Percentiles rank a stretch among this genome's conserved stretches.
These are phyloP conservation scores for Tetropium fuscum DNA, from an alignment of 2,888 invertebrate species.

Conservation along the genomic window DNA sequence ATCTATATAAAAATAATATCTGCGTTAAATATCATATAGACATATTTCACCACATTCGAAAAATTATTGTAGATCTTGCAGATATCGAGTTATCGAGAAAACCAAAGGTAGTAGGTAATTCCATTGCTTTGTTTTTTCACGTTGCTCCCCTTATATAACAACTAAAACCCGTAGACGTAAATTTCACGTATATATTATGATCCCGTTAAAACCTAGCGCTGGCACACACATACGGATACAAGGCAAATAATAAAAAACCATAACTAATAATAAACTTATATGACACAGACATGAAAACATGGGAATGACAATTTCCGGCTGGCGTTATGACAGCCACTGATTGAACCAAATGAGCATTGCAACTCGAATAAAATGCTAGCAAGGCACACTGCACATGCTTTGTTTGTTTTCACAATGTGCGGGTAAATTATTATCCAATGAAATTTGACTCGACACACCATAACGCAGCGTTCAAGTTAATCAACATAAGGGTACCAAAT, in stretches of 20 bases:
- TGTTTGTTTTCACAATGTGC: constrained; percentile 60
- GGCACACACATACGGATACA: constrained; percentile 18
- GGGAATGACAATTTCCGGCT: constrained; percentile 61
- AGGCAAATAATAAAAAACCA: constrained; percentile 35
- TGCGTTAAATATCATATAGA: too few relatives aligned
- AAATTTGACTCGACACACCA: constrained; percentile 58
- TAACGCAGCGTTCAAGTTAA: constrained; percentile 53
- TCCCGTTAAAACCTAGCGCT: not conserved
- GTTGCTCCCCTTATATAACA: too few relatives aligned
- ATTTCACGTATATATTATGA: too few relatives aligned
- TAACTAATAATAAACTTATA: constrained; percentile 50
- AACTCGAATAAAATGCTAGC: constrained; percentile 51
- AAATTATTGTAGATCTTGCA: too few relatives aligned
- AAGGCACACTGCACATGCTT: constrained; percentile 46
- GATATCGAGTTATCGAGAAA: too few relatives aligned
- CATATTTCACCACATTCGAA: too few relatives aligned
- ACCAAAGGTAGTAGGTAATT: too few relatives aligned
- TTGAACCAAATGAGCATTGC: constrained; percentile 59
- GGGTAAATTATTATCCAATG: constrained; percentile 61
- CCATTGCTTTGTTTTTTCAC: too few relatives aligned
- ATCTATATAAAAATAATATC: too few relatives aligned
- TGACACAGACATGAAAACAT: constrained; percentile 52
- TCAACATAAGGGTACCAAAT: constrained; percentile 48
- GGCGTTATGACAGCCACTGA: constrained; percentile 59
- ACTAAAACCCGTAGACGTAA: too few relatives aligned